Evolutionary conservation across 2,113 vertebrate species (phyloP), one percentile per base, ranked within the genome.

Genomic region (Dryoscopus gambensis): DNA sequence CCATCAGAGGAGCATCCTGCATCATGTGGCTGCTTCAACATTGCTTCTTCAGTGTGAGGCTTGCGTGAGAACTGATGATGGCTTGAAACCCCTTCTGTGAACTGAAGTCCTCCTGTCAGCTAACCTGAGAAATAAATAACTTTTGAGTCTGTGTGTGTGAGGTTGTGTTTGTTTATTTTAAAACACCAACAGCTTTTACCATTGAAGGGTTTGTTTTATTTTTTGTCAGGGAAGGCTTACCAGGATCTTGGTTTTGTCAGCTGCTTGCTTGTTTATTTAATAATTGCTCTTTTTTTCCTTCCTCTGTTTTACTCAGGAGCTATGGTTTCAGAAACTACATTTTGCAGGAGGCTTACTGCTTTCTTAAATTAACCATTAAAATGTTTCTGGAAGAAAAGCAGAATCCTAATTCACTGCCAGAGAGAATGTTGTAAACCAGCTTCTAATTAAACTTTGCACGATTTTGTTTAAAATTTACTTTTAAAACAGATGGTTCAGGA

Each of bases 401-500:
- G 55, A 80, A 86, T 56, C 44, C 42, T 67, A 77, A 81, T 86
- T 87, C 27, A 37, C 62, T 93, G 76, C 64, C 76, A 78, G 60
- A 81, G 47, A 97, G 60, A 90, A 76, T 3, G 8, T 33, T 90
- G 40, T 55, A 81, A 74, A 90, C n/a, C 62, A 75, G 60, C 22
- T 89, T 82, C 93, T 90, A 73, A 84, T 92, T 71, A 90, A 93
- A 89, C 59, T 87, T 52, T 47, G 78, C 39, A 37, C 5, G 7
- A 64, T 92, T 95, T 88, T 93, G 56, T 89, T 94, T 93, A 84
- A 92, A 89, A 87, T 82, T 87, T 89, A 56, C 62, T 94, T 89
- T 63, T 80, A 68, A 84, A 92, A 49, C 90, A 97, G 92, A 94
- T 97, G 86, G 80, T 90, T 92, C 73, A 84, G 83, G 86, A 92